Percentiles rank a stretch among this genome's conserved stretches.
Conservation (phyloP, 2,113 vertebrate species). For the Brevimyrus niger region DNA sequence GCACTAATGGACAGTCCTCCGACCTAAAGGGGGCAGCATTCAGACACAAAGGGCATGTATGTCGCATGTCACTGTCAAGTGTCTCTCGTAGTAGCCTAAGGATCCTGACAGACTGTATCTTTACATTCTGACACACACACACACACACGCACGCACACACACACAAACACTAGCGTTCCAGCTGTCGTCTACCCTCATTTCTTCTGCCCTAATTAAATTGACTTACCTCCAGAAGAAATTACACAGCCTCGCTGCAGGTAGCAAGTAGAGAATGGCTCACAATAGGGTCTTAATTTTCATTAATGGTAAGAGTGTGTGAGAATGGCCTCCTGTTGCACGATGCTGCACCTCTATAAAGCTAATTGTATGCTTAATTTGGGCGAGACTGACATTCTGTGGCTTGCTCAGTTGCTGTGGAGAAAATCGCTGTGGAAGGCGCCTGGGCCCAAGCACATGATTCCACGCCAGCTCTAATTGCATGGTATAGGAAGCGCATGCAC, state of each 20-base stretch:
- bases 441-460: too few relatives aligned
- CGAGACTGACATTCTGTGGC: background rate
- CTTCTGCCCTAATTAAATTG: background rate
- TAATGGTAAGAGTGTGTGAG: background rate
- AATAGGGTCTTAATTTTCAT: background rate
- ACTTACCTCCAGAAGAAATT: background rate
- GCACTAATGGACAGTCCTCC: background rate
- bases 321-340: too few relatives aligned
- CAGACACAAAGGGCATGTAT: background rate
- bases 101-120: background rate
- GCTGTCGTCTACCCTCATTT: background rate
- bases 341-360: background rate
- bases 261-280: background rate
- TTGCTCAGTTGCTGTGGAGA: background rate
- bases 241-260: background rate
- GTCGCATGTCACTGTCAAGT: background rate
- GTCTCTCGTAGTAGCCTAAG: background rate
- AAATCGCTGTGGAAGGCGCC: background rate
- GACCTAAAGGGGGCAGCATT: background rate
- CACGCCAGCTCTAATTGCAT: background rate
- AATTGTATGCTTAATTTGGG: conserved; percentile 12
- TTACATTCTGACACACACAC: background rate
- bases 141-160: background rate
- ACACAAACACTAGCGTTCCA: background rate
- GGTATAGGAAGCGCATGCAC: too few relatives aligned